phyloP scores from a whole-genome alignment of 2,888 invertebrate species.

The Amphipyra tragopoginis region DNA sequence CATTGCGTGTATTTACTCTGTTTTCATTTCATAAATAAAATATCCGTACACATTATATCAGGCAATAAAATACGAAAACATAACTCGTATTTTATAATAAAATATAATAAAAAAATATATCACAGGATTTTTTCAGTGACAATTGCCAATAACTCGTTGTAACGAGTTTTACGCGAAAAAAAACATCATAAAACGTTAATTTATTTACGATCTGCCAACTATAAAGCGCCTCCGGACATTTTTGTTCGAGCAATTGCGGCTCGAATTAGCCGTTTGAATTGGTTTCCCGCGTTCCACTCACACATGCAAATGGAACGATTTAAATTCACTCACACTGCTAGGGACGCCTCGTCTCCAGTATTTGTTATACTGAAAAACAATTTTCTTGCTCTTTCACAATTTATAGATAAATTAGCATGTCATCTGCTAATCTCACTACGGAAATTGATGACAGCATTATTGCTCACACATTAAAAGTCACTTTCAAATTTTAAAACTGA shows the following conservation, averaged over 20 bases:
- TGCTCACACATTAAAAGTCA: neutral
- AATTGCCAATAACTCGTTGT: conserved; percentile 66
- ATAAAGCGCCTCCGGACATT: conserved; percentile 65
- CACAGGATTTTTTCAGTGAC: conserved; percentile 42
- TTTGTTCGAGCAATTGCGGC: conserved; percentile 68
- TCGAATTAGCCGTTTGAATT: conserved; percentile 86
- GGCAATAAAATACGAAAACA: conserved; percentile 34
- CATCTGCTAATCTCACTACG: neutral
- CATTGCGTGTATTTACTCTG: too few relatives aligned
- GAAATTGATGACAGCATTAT: conserved; percentile 15
- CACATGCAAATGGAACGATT: conserved; percentile 68
- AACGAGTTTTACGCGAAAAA: conserved; percentile 64
- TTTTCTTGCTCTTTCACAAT: neutral
- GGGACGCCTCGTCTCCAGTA: conserved; percentile 38
- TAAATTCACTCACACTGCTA: conserved; percentile 64
- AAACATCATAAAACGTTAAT: conserved; percentile 66
- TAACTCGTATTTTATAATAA: conserved; percentile 40
- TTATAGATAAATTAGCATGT: conserved; percentile 15
- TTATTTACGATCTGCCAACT: conserved; percentile 80
- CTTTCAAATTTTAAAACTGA: neutral
- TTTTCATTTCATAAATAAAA: conserved; percentile 14
- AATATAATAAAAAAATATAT: conserved; percentile 36
- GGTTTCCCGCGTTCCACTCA: conserved; percentile 74
- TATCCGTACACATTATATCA: conserved; percentile 19
- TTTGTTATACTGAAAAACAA: neutral